phyloP scores from a whole-genome alignment of 2,113 vertebrate species.

The Pelvicachromis taeniatus region DNA sequence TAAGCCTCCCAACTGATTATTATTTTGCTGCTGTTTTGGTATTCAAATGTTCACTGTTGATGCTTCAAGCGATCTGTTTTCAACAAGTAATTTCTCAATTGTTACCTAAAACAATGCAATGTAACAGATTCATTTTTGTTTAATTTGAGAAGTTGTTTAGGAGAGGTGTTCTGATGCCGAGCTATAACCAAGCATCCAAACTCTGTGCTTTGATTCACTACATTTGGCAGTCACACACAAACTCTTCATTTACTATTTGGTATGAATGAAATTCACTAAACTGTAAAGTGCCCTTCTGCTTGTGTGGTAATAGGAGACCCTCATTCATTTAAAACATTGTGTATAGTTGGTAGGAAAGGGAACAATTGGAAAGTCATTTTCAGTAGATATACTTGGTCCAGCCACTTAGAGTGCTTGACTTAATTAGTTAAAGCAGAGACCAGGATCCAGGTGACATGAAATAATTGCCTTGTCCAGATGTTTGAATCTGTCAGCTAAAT shows the following conservation, averaged over 20 bases:
- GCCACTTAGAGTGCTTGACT: background rate
- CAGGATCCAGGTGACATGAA: background rate
- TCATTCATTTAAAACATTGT: background rate
- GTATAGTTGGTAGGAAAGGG: background rate
- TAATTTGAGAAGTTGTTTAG: background rate
- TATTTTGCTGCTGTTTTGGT: background rate
- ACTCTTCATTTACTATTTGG: background rate
- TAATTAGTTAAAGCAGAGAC: background rate
- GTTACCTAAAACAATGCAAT: background rate
- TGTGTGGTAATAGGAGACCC: background rate
- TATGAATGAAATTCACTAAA: conserved; percentile 6
- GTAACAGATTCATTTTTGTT: background rate
- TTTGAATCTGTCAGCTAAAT: background rate
- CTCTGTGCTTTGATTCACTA: background rate
- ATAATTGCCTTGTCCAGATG: background rate
- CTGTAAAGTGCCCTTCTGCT: background rate
- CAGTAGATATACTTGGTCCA: background rate
- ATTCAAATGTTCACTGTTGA: background rate
- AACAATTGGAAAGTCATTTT: background rate
- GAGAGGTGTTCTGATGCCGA: background rate
- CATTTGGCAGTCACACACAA: background rate
- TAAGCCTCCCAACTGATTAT: background rate
- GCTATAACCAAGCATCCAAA: background rate
- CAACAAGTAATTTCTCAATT: background rate
- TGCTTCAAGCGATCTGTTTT: background rate